phyloP scores from a whole-genome alignment of 2,888 invertebrate genomes.

The Cosmopolites sordidus region DNA sequence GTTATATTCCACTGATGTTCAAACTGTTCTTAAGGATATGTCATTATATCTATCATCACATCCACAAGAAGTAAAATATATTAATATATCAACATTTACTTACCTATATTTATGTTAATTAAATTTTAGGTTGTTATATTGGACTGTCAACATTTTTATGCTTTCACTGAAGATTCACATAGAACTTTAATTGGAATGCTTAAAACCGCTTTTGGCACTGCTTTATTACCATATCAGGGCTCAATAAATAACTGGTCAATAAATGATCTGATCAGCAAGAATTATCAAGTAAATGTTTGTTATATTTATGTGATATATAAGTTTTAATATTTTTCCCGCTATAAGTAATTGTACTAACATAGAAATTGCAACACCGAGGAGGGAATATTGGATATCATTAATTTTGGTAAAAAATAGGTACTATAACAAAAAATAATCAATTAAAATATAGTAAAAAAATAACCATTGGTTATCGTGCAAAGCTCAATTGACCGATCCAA shows the following conservation, averaged over 20 bases:
- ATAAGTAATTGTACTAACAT: too few relatives aligned
- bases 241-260: constrained; percentile 59
- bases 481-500: too few relatives aligned
- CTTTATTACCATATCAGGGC: constrained; percentile 58
- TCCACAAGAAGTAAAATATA: constrained; percentile 18
- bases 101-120: not conserved
- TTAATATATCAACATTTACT: not conserved
- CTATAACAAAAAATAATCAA: too few relatives aligned
- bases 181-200: constrained; percentile 58
- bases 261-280: constrained; percentile 54
- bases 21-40: constrained; percentile 11
- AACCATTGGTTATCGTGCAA: too few relatives aligned
- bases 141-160: constrained; percentile 83
- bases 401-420: too few relatives aligned
- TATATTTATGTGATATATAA: too few relatives aligned
- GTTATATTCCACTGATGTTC: constrained; percentile 17
- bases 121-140: constrained; percentile 62
- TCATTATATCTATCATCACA: constrained; percentile 7
- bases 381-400: too few relatives aligned
- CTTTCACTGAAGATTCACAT: constrained; percentile 63
- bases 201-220: constrained; percentile 55
- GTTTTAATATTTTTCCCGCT: too few relatives aligned
- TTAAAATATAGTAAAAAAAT: too few relatives aligned
- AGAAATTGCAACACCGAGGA: too few relatives aligned
- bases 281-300: constrained; percentile 18